These are phyloP conservation scores for Podabrus alpinus DNA, from an alignment of 2,888 invertebrate species.

Conservation along the genomic window DNA sequence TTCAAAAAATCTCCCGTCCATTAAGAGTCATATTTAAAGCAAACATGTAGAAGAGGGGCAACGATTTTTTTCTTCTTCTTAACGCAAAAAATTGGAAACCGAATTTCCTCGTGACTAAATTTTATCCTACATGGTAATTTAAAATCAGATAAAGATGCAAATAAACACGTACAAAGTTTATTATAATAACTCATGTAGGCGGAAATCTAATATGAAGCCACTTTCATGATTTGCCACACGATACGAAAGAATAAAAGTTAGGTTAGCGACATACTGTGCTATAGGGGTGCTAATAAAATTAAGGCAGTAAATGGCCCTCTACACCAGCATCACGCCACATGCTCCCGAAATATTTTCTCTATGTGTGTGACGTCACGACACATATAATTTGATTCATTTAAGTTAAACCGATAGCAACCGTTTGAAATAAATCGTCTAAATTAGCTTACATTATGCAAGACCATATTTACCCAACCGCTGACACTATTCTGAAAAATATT, in stretches of 20 bases:
- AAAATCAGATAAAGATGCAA: neutral
- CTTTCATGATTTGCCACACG: constrained; percentile 31
- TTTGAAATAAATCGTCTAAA: constrained; percentile 25
- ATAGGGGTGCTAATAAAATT: constrained; percentile 55
- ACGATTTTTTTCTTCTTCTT: too few species aligned
- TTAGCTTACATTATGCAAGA: constrained; percentile 14
- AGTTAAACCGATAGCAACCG: constrained; percentile 8
- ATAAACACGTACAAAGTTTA: neutral
- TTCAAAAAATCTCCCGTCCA: neutral
- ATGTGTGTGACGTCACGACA: constrained; percentile 33
- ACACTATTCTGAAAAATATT: neutral
- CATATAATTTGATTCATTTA: constrained; percentile 25
- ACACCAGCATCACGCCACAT: constrained; percentile 52
- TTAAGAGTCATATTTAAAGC: neutral
- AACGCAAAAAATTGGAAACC: neutral
- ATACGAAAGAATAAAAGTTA: constrained; percentile 30
- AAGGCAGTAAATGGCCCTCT: constrained; percentile 53
- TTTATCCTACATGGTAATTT: neutral
- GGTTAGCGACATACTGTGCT: constrained; percentile 32
- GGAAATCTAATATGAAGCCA: constrained; percentile 30
- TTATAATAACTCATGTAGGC: constrained; percentile 23
- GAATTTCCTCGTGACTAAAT: neutral
- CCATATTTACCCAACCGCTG: neutral
- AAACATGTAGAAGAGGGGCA: neutral
- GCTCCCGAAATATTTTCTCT: constrained; percentile 38